Evolutionary conservation across 2,888 invertebrate genomes (phyloP), one percentile per base, ranked within the genome.

Genomic region (Fissipunctia ypsillon): DNA sequence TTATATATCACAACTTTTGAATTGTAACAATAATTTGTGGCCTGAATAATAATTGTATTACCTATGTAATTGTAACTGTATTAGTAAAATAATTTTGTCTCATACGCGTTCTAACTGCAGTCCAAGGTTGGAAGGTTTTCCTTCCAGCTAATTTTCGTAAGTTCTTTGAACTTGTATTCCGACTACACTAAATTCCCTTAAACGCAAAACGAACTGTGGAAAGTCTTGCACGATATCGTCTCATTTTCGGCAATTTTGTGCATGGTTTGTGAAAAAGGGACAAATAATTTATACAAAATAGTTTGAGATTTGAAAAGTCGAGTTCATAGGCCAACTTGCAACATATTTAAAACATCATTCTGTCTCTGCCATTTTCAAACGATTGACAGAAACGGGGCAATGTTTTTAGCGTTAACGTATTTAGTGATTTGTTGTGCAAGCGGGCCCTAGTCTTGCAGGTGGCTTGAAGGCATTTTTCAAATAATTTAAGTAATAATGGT

Each of bases 351-450:
- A 25, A 54, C 10, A 9, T 56, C 19, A 28, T 4, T 19, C 19
- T 10, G 56, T 19, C 19, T 31, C 31, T n/a, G 28, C 19, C 19
- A 19, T 9, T 9, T 41, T n/a, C 7, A 14, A 59, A 59, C 14
- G 5, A 25, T 19, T 41, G 19, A 41, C 10, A 41, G 25, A 60
- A n/a, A n/a, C n/a, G n/a, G n/a, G n/a, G n/a, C n/a, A n/a, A n/a
- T n/a, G n/a, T n/a, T n/a, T n/a, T 19, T 25, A 60, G 12, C 25
- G 60, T 41, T 19, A 60, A 19, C 6, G 16, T n/a, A 16, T 38
- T 2, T 52, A 52, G n/a, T 60, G n/a, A 60, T 60, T 59, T 60
- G n/a, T 60, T 9, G 7, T 61, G n/a, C n/a, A n/a, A n/a, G n/a
- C n/a, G n/a, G n/a, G n/a, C n/a, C n/a, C n/a, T n/a, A n/a, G n/a